Evolutionary conservation across 1,140 invertebrate genomes (phyloP), one percentile per base, ranked within the genome.

Genomic region (Bombus turneri): DNA sequence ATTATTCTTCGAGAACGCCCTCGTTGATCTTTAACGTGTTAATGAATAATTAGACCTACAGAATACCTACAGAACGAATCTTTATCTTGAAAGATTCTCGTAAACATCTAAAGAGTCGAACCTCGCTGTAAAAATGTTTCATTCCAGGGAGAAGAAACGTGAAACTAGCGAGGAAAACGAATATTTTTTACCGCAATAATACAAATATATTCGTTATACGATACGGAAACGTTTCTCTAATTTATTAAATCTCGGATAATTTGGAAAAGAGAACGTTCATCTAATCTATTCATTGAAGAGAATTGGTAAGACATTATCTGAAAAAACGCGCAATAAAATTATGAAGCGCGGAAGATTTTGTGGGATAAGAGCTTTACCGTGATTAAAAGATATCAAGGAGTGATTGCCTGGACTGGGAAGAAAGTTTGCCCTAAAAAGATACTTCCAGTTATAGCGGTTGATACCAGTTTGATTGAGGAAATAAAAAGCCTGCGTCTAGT

Each of bases 301-400:
- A 64, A 62, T 79, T 31, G 31, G 47, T 64, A 64, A 12, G 69
- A 66, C 68, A 78, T 83, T 78, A 83, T 68, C 22, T 12, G 28
- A 10, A 37, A 18, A 57, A 53, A 43, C 57, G 53, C 1, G 66
- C 57, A 85, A 85, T 80, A 80, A 85, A 85, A 80, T 85, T 80
- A 85, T 80, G 76, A 71, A 66, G n/a, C 28, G 22, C 9, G 53
- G 28, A 73, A 78, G 71, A 80, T 85, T 28, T 53, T 13, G 22
- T 1, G 41, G 41, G 47, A 18, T 53, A 22, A 28, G 22, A 72
- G 66, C 41, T 79, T 84, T 72, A 47, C 41, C 53, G 75, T 84
- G 76, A 80, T 84, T 84, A 80, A 84, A 80, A 84, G 83, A 84
- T 72, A 53, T 53, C 77, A 72, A 72, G 53, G 47, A 59, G 31